These are phyloP conservation scores for Leptobrachium ailaonicum DNA, from an alignment of 2,113 vertebrate species.

Conservation along the genomic window DNA sequence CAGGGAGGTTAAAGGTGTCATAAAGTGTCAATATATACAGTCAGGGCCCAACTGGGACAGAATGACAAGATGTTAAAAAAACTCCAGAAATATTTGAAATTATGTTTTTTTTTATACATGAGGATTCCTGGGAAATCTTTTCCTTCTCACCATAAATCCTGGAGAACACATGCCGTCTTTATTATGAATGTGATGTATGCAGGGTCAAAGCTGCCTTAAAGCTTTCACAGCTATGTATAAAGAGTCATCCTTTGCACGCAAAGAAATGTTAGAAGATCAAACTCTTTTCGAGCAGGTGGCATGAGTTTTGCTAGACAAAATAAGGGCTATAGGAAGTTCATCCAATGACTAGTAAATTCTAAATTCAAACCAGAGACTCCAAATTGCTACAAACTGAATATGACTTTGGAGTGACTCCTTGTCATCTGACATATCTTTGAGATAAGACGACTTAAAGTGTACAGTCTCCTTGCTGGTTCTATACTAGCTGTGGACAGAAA, in stretches of 20 bases:
- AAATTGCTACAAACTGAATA: conserved; percentile 33
- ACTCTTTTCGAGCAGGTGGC: conserved; percentile 49
- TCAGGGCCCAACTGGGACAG: neutral
- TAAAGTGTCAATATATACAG: neutral
- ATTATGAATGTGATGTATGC: conserved; percentile 42
- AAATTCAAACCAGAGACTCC: conserved; percentile 45
- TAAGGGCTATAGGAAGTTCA: conserved; percentile 46
- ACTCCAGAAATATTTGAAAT: neutral
- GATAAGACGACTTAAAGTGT: conserved; percentile 41
- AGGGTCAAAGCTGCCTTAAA: conserved; percentile 43
- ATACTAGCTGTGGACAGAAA: conserved; percentile 58
- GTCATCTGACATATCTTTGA: conserved; percentile 39
- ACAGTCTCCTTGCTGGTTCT: conserved; percentile 50
- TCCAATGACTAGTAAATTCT: conserved; percentile 42
- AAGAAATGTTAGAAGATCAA: conserved; percentile 46
- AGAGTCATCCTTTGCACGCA: conserved; percentile 50
- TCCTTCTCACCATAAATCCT: conserved; percentile 45
- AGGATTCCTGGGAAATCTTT: conserved; percentile 47
- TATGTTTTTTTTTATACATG: conserved; percentile 22
- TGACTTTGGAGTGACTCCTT: conserved; percentile 32
- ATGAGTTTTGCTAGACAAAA: conserved; percentile 49
- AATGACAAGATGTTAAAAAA: conserved; percentile 15
- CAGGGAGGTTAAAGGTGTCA: too few species aligned
- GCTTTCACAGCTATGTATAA: conserved; percentile 35
- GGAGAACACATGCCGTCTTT: conserved; percentile 41